phyloP scores from a whole-genome alignment of 1,140 invertebrate genomes.

The Drosophila teissieri region DNA sequence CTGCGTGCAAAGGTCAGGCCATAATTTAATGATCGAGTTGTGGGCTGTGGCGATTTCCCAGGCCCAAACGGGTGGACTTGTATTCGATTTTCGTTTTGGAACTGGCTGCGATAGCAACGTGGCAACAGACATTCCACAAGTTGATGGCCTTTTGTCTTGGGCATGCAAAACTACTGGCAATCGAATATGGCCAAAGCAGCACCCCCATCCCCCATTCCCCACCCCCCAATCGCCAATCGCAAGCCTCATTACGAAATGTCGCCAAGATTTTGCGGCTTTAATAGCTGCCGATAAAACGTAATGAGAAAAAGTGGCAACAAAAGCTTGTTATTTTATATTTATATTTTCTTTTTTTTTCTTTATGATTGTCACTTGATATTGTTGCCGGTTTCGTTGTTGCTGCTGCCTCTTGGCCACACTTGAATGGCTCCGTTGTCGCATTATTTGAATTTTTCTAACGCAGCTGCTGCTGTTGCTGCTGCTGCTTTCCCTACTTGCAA shows the following conservation, averaged over 20 bases:
- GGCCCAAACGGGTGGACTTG: neutral
- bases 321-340: constrained; percentile 44
- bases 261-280: constrained; percentile 62
- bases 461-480: constrained; percentile 49
- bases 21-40: constrained; percentile 17
- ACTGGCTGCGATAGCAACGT: too few species aligned
- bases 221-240: constrained; percentile 11
- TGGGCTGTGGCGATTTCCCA: neutral
- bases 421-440: constrained; percentile 55
- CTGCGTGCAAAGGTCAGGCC: constrained; percentile 41
- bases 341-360: constrained; percentile 5
- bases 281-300: constrained; percentile 52
- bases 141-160: constrained; percentile 46
- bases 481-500: constrained; percentile 15
- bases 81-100: constrained; percentile 9
- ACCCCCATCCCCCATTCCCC: neutral
- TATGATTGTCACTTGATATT: constrained; percentile 64
- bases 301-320: constrained; percentile 54
- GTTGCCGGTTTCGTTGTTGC: constrained; percentile 26
- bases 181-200: constrained; percentile 23
- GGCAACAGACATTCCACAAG: constrained; percentile 42
- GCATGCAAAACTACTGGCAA: constrained; percentile 43
- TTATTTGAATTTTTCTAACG: constrained; percentile 66
- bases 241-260: constrained; percentile 62
- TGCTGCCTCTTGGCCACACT: constrained; percentile 40